A percentile compares a stretch with the other conserved stretches of the same genome.
These are phyloP conservation scores for Philypnodon macrostomus DNA, from an alignment of 2,797 vertebrate species.

Conservation along the genomic window DNA sequence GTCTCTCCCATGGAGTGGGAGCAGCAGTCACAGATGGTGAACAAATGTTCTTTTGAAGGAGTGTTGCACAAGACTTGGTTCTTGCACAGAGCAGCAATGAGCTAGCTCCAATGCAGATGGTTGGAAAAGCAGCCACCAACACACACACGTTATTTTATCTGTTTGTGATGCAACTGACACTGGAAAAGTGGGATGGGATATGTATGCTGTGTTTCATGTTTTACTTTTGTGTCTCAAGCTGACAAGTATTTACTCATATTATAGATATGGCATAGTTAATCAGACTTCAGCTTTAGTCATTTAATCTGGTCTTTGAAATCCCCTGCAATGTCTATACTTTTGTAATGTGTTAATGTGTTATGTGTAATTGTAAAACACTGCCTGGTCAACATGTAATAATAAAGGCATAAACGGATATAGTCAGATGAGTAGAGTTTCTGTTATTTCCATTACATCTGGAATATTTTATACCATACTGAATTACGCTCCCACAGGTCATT, in stretches of 20 bases:
- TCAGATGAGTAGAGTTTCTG: conserved; percentile 36
- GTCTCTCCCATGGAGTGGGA: conserved; percentile 56
- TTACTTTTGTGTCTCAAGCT: conserved; percentile 48
- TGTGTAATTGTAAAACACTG: conserved; percentile 34
- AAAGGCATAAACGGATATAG: too few species aligned
- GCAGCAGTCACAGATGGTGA: conserved; percentile 70
- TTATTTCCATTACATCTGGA: conserved; percentile 66
- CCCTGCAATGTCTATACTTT: conserved; percentile 4
- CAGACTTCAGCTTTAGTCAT: conserved; percentile 36
- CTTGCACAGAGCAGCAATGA: conserved; percentile 53
- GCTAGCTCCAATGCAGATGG: conserved; percentile 56
- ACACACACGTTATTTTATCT: conserved; percentile 43
- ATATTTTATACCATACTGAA: conserved; percentile 65
- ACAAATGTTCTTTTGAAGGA: conserved; percentile 70
- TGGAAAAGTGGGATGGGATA: conserved; percentile 18
- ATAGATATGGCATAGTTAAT: conserved; percentile 28
- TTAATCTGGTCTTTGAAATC: neutral
- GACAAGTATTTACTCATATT: conserved; percentile 32
- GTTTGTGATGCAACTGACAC: conserved; percentile 47
- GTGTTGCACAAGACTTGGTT: conserved; percentile 63
- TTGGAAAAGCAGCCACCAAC: conserved; percentile 52
- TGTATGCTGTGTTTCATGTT: conserved; percentile 48
- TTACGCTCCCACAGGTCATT: conserved; percentile 59
- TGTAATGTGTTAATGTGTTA: neutral
- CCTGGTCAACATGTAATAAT: too few species aligned